Percentiles rank a stretch among this genome's conserved stretches.
These are phyloP conservation scores for Oscheius sp. DNA, from an alignment of 2,888 invertebrate species.

Conservation along the genomic window DNA sequence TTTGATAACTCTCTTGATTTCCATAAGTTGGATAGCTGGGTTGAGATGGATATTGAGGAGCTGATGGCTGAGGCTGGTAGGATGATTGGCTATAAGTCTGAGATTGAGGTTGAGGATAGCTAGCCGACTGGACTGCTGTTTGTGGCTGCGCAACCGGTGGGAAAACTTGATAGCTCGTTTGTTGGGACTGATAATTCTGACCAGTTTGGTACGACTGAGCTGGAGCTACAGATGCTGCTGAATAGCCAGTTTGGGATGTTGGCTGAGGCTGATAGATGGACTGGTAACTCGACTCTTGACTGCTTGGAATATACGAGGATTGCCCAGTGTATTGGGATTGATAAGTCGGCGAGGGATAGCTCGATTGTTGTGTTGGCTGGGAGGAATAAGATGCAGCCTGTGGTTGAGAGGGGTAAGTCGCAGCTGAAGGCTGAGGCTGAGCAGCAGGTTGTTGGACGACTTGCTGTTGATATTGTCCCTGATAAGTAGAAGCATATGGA, in stretches of 20 bases:
- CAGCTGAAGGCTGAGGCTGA: too few species aligned
- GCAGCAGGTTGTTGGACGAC: not conserved
- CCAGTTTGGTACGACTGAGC: conserved; percentile 23
- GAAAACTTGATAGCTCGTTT: conserved; percentile 34
- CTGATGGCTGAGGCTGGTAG: conserved; percentile 8
- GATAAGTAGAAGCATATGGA: conserved; percentile 14
- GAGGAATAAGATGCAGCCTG: not conserved
- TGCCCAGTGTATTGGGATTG: conserved; percentile 3
- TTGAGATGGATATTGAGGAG: conserved; percentile 10
- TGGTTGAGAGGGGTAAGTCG: not conserved
- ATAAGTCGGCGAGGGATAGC: not conserved
- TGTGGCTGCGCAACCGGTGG: conserved; percentile 30
- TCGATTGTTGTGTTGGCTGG: not conserved
- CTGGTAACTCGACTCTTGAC: conserved; percentile 15
- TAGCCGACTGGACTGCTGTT: not conserved
- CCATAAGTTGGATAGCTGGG: conserved; percentile 10
- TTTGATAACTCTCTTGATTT: not conserved
- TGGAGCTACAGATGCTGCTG: conserved; percentile 10
- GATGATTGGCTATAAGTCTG: conserved; percentile 14
- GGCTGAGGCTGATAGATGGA: conserved; percentile 32
- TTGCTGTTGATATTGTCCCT: conserved; percentile 13
- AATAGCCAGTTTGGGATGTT: conserved; percentile 15
- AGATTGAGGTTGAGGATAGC: conserved; percentile 30
- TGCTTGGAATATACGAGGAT: conserved; percentile 8
- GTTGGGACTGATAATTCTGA: not conserved